phyloP scores from a whole-genome alignment of 92 coral and sea anemone species.

The Hydrozoanthus gracilis region DNA sequence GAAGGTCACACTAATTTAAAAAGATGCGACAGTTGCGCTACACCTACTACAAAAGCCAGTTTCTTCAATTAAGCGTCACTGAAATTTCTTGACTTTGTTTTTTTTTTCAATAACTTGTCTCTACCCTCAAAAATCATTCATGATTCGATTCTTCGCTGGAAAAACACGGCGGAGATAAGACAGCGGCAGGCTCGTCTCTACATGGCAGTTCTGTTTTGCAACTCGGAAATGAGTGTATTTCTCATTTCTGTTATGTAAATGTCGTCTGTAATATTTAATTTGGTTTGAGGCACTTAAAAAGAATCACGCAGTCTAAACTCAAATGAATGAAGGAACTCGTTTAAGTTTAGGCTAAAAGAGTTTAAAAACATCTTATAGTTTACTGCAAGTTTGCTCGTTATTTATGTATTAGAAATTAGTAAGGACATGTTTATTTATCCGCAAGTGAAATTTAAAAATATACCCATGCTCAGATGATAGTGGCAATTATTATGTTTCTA shows the following conservation, averaged over 20 bases:
- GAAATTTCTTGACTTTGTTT: neutral
- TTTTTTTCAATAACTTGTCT: neutral
- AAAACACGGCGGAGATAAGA: neutral
- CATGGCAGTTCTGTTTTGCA: neutral
- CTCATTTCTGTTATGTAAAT: constrained; percentile 12
- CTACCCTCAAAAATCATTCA: neutral
- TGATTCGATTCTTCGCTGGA: neutral
- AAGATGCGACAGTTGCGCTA: neutral
- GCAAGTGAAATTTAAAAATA: neutral
- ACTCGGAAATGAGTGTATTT: constrained; percentile 19
- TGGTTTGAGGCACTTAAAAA: neutral
- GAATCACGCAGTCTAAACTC: no score
- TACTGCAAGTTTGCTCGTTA: no score
- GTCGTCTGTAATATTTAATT: neutral
- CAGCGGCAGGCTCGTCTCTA: neutral
- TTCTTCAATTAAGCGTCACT: neutral
- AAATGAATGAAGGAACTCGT: no score
- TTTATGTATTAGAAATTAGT: no score
- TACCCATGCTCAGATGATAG: neutral
- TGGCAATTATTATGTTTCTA: neutral
- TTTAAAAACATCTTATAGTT: neutral
- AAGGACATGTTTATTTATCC: neutral
- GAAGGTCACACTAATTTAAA: neutral
- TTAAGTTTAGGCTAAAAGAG: neutral
- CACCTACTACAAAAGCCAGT: neutral